These are phyloP conservation scores for Manis pentadactyla DNA, from an alignment of 2,797 vertebrate species.

Conservation along the genomic window DNA sequence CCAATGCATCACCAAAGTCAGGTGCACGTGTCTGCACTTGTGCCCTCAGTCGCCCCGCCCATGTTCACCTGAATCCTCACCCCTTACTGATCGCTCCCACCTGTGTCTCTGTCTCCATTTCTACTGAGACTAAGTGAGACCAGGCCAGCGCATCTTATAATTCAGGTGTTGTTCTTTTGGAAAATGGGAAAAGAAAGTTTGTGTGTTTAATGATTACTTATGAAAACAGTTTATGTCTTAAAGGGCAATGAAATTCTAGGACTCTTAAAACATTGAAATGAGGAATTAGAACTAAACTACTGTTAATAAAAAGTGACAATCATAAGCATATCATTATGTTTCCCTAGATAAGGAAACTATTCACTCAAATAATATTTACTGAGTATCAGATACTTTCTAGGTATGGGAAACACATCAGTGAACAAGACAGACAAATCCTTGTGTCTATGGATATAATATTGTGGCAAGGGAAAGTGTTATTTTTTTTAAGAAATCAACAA, in stretches of 20 bases:
- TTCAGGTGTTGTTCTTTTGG: background rate
- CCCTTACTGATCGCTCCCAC: background rate
- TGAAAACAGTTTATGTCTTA: background rate
- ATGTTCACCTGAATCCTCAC: background rate
- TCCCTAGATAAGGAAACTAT: background rate
- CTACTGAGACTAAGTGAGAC: background rate
- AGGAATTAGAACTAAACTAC: background rate
- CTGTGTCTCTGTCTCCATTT: background rate
- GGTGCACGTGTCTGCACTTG: no score
- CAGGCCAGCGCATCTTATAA: background rate
- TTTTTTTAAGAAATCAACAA: background rate
- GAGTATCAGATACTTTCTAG: background rate
- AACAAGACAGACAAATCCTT: background rate
- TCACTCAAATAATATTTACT: background rate
- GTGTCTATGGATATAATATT: background rate
- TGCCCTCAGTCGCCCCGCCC: no score
- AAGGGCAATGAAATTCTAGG: background rate
- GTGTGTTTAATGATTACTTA: background rate
- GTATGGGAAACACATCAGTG: background rate
- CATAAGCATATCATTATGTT: background rate
- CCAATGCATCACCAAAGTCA: background rate
- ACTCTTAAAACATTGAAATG: constrained; percentile 1
- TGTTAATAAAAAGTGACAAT: background rate
- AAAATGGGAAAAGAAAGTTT: background rate
- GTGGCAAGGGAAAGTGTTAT: background rate